Percentiles rank a stretch among this genome's conserved stretches.
These are phyloP conservation scores for Menidia menidia DNA, from an alignment of 2,797 vertebrate genomes.

Conservation along the genomic window DNA sequence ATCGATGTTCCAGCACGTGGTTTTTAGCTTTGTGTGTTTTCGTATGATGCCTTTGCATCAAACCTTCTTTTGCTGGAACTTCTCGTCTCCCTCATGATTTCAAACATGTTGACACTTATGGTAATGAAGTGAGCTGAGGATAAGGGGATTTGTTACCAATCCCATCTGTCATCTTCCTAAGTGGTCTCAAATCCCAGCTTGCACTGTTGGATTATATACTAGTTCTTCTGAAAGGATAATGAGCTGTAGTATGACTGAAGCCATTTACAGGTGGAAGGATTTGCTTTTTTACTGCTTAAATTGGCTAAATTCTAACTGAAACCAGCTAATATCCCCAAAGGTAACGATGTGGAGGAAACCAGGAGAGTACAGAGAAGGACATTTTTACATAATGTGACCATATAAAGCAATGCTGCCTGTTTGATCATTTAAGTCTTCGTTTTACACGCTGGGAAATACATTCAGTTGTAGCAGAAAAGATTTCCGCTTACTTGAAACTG, in stretches of 20 bases:
- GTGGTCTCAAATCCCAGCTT: slow-evolving; percentile 69
- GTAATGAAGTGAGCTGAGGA: slow-evolving; percentile 74
- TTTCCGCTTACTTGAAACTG: slow-evolving; percentile 15
- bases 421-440: neutral
- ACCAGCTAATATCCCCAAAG: neutral
- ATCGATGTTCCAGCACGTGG: slow-evolving; percentile 15
- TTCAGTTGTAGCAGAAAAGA: neutral
- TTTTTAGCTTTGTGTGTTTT: slow-evolving; percentile 11
- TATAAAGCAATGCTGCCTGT: neutral
- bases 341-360: neutral
- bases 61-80: slow-evolving; percentile 32
- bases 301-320: neutral
- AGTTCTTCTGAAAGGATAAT: slow-evolving; percentile 56
- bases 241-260: slow-evolving; percentile 37
- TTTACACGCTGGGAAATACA: slow-evolving; percentile 6
- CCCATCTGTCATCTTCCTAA: slow-evolving; percentile 80
- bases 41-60: slow-evolving; percentile 31
- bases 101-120: slow-evolving; percentile 68
- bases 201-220: slow-evolving; percentile 57
- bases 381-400: neutral
- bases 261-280: slow-evolving; percentile 34
- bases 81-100: slow-evolving; percentile 37
- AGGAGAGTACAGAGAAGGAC: neutral
- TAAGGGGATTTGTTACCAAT: slow-evolving; percentile 76
- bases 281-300: slow-evolving; percentile 33